Conservation (phyloP, 2,888 invertebrate genomes). For the Eristalis intricaria region DNA sequence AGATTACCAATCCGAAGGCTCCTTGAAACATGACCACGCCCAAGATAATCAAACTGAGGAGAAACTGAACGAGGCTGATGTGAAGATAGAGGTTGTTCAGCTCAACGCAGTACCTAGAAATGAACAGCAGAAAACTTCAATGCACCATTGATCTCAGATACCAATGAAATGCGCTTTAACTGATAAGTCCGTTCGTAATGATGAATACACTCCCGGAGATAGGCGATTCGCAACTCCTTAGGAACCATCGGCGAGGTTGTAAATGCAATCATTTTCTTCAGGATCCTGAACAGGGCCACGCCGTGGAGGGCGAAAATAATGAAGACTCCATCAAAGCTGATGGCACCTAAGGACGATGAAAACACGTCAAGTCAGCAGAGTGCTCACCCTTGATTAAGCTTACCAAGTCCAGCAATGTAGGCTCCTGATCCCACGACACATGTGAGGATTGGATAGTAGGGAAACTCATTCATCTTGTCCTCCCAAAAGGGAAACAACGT, state of each 20-base stretch:
- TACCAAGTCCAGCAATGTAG: conserved; percentile 75
- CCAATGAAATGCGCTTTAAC: conserved; percentile 65
- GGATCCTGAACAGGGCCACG: conserved; percentile 75
- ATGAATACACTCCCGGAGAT: conserved; percentile 76
- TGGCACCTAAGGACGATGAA: conserved; percentile 74
- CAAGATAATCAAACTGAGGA: conserved; percentile 76
- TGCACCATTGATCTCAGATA: not conserved
- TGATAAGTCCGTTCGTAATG: conserved; percentile 76
- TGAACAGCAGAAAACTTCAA: not conserved
- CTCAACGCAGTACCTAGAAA: conserved; percentile 74
- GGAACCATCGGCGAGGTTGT: conserved; percentile 76
- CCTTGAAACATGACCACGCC: conserved; percentile 77
- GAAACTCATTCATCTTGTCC: conserved; percentile 75
- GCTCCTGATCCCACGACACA: conserved; percentile 71
- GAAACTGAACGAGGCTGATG: conserved; percentile 76
- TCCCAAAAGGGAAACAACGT: conserved; percentile 76
- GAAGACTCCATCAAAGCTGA: conserved; percentile 77
- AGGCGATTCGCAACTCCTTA: conserved; percentile 74
- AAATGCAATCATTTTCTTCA: conserved; percentile 74
- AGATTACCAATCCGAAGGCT: conserved; percentile 75
- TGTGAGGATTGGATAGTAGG: conserved; percentile 76
- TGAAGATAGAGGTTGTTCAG: conserved; percentile 75
- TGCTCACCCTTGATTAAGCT: conserved; percentile 29
- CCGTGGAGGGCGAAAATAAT: conserved; percentile 76
- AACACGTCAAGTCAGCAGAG: not conserved